Conservation (phyloP, 2,113 vertebrate species). For the Corvus hawaiiensis region DNA sequence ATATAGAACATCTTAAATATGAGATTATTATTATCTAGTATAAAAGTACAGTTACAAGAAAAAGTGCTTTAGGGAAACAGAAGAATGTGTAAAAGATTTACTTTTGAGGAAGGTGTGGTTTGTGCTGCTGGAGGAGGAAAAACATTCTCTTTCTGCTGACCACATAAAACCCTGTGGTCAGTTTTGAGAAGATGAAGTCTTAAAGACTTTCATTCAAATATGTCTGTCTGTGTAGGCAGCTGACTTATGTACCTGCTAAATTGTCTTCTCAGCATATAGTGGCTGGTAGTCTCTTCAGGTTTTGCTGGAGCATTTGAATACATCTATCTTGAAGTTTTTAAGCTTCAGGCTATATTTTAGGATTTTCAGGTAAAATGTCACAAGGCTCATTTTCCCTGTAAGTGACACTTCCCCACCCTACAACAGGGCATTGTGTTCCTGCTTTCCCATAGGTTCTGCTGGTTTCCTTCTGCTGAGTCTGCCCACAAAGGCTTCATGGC, state of each 20-base stretch:
- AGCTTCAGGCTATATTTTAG: neutral
- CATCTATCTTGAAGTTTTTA: neutral
- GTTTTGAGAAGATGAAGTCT: neutral
- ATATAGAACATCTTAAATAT: neutral
- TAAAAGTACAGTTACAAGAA: neutral
- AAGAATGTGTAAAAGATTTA: neutral
- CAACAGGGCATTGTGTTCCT: neutral
- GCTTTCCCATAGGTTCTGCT: neutral
- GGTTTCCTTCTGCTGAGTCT: neutral
- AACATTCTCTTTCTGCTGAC: neutral
- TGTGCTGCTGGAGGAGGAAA: neutral
- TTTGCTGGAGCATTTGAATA: neutral
- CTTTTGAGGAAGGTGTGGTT: neutral
- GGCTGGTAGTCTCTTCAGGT: neutral
- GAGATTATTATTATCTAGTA: neutral
- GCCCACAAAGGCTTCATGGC: neutral
- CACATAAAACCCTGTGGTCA: neutral
- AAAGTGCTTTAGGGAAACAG: neutral
- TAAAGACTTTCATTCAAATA: neutral
- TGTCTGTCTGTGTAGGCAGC: neutral
- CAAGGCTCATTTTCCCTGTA: neutral
- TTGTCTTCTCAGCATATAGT: neutral
- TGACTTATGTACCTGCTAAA: neutral
- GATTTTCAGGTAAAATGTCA: neutral
- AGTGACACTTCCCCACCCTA: neutral